Conservation (phyloP, 2,888 invertebrate genomes). For the Bibio marci region DNA sequence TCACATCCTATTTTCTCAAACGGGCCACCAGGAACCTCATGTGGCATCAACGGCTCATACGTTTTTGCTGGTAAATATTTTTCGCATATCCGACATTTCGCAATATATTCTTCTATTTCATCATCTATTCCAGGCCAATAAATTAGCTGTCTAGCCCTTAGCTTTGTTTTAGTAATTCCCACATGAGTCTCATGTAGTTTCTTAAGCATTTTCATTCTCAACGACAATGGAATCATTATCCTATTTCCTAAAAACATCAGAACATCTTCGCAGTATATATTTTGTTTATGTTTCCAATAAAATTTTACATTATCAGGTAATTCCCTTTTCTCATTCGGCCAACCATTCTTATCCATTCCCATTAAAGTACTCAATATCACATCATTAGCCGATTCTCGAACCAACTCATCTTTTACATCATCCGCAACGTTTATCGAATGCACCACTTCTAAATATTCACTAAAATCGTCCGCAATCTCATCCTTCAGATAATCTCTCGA, state of each 20-base stretch:
- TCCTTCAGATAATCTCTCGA: slow-evolving; percentile 5
- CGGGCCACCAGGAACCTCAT: not conserved
- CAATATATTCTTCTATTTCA: slow-evolving; percentile 11
- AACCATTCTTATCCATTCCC: not conserved
- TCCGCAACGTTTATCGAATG: slow-evolving; percentile 3
- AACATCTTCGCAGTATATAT: slow-evolving; percentile 8
- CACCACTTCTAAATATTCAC: slow-evolving; percentile 4
- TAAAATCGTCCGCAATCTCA: slow-evolving; percentile 5
- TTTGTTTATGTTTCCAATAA: slow-evolving; percentile 10
- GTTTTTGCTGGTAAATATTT: not conserved
- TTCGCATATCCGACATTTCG: slow-evolving; percentile 8
- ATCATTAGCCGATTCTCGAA: not conserved
- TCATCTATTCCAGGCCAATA: slow-evolving; percentile 14
- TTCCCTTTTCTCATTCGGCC: slow-evolving; percentile 1
- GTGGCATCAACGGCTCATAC: not conserved
- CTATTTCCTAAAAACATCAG: slow-evolving; percentile 10
- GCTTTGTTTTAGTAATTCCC: slow-evolving; percentile 11
- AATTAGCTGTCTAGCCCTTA: slow-evolving; percentile 11
- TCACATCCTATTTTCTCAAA: not conserved
- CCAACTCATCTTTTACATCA: not conserved
- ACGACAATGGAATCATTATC: slow-evolving; percentile 10
- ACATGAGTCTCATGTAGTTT: slow-evolving; percentile 11
- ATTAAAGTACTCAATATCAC: no score
- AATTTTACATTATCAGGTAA: slow-evolving; percentile 7
- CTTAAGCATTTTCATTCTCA: slow-evolving; percentile 4